phyloP scores from a whole-genome alignment of 2,797 vertebrate genomes.

The Leptatherina wallacei region DNA sequence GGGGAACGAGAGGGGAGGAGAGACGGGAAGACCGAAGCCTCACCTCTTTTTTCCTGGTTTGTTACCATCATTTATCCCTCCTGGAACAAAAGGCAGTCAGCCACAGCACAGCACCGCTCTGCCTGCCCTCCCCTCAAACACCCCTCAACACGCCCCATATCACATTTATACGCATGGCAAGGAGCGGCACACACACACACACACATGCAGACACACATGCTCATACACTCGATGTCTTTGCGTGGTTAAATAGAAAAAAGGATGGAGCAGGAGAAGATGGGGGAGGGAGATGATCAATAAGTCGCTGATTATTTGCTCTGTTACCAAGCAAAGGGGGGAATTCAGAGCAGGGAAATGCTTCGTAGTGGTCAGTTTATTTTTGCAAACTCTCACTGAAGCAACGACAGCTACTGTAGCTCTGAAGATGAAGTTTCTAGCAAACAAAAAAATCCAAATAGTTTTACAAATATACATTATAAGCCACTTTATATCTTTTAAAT shows the following conservation, averaged over 20 bases:
- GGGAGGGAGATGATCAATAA: conserved; percentile 59
- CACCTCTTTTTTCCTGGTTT: conserved; percentile 75
- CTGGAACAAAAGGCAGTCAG: conserved; percentile 75
- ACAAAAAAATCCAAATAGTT: neutral
- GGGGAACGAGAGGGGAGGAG: conserved; percentile 46
- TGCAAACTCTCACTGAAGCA: neutral
- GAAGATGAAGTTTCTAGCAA: conserved; percentile 1
- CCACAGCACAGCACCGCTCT: conserved; percentile 58
- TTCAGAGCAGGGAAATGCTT: conserved; percentile 5
- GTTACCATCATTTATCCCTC: conserved; percentile 61
- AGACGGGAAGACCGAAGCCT: conserved; percentile 64
- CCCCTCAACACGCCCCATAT: conserved; percentile 55
- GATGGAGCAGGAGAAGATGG: conserved; percentile 30
- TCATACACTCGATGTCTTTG: conserved; percentile 16
- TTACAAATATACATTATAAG: neutral
- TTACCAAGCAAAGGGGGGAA: conserved; percentile 22
- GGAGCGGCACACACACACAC: conserved; percentile 33
- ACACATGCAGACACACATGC: neutral
- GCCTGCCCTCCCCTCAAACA: conserved; percentile 53
- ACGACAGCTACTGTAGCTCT: neutral
- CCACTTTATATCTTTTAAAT: neutral
- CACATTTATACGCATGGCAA: conserved; percentile 44
- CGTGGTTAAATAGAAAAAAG: conserved; percentile 21
- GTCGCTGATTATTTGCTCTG: conserved; percentile 38
- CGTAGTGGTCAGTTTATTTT: neutral